These are phyloP conservation scores for Papilio aristodemus DNA, from an alignment of 1,140 invertebrate genomes.

Conservation along the genomic window DNA sequence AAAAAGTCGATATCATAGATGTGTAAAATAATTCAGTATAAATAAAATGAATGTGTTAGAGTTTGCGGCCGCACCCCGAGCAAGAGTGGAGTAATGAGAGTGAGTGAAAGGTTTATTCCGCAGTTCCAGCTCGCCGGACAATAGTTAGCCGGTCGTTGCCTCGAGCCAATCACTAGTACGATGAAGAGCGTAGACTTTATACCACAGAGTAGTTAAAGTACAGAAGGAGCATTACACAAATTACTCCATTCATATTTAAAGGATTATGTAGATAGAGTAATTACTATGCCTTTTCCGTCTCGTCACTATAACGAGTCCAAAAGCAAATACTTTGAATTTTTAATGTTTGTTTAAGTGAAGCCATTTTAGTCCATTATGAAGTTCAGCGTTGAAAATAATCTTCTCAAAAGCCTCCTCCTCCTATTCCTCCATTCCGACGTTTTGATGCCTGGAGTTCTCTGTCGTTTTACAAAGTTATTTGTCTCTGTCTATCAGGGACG, in stretches of 20 bases:
- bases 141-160: constrained; percentile 23
- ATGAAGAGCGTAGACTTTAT: background rate
- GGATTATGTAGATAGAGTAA: background rate
- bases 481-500: no score
- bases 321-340: no score
- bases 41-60: background rate
- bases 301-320: no score
- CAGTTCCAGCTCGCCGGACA: background rate
- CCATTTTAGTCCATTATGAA: no score
- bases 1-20: background rate
- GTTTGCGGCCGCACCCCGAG: constrained; percentile 3
- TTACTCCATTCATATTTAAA: background rate
- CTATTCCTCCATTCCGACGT: no score
- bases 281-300: no score
- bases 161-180: background rate
- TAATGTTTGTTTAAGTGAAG: no score
- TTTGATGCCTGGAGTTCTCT: no score
- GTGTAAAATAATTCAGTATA: constrained; percentile 1
- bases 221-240: background rate
- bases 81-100: constrained; percentile 15
- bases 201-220: background rate
- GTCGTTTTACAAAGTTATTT: no score
- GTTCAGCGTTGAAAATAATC: no score
- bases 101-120: constrained; percentile 14
- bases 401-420: no score